Evolutionary conservation across 2,888 invertebrate genomes (phyloP).

Genomic region (Drosophila austrosaltans): DNA sequence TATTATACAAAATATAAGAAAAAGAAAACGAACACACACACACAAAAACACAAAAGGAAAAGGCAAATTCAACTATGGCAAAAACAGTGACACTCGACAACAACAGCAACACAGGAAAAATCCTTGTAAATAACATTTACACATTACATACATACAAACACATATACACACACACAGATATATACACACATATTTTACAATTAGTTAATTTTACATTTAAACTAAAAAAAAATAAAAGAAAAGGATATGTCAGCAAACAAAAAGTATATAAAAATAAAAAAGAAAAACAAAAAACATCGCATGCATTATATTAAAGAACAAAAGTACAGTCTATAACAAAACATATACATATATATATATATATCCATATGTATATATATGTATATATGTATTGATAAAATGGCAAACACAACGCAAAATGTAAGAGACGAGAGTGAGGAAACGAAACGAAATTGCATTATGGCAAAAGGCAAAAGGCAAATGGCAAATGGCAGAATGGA

Average conservation of each 20-base stretch:
- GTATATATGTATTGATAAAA: conserved; percentile 26
- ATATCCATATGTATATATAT: conserved; percentile 11
- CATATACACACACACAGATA: conserved; percentile 26
- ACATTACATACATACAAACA: conserved; percentile 29
- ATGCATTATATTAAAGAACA: conserved; percentile 65
- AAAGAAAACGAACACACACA: conserved; percentile 19
- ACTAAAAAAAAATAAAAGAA: conserved; percentile 46
- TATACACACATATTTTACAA: conserved; percentile 59
- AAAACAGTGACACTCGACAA: conserved; percentile 34
- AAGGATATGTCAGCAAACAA: conserved; percentile 43
- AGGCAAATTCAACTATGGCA: conserved; percentile 31
- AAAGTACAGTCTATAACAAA: conserved; percentile 31
- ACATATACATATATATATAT: conserved; percentile 1
- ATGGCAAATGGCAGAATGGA: conserved; percentile 13
- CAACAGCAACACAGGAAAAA: conserved; percentile 30
- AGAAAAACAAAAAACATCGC: conserved; percentile 61
- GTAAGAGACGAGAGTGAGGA: conserved; percentile 16
- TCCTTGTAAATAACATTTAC: conserved; percentile 57
- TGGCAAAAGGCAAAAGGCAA: conserved; percentile 19
- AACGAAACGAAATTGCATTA: not conserved
- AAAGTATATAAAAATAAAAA: conserved; percentile 24
- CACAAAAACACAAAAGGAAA: conserved; percentile 20
- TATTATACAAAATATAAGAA: conserved; percentile 26
- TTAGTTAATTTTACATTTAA: conserved; percentile 66
- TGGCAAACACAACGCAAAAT: conserved; percentile 32